Percentiles rank a stretch among this genome's conserved stretches.
Conservation (phyloP, 2,797 vertebrate genomes). For the Enteromius viviparus region DNA sequence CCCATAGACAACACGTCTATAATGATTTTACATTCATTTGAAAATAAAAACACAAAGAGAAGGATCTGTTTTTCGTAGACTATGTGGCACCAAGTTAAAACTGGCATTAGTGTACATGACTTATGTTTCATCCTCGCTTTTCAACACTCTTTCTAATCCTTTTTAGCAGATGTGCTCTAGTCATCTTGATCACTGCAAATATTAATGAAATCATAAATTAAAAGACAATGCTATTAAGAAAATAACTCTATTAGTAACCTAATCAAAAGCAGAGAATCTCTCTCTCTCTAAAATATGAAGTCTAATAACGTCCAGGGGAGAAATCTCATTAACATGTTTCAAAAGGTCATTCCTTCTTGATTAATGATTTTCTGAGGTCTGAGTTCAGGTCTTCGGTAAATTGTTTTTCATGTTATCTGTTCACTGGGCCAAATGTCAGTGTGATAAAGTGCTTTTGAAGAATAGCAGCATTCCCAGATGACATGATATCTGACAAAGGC, state of each 20-base stretch:
- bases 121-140: neutral
- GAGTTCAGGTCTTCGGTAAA: constrained; percentile 10
- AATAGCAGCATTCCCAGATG: constrained; percentile 10
- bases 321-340: constrained; percentile 10
- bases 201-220: constrained; percentile 10
- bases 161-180: constrained; percentile 14
- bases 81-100: neutral
- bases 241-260: neutral
- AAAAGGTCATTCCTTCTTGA: constrained; percentile 2
- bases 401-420: constrained; percentile 7
- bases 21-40: neutral
- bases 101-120: neutral
- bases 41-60: neutral
- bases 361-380: constrained; percentile 28
- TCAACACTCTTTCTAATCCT: neutral
- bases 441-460: constrained; percentile 24
- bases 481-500: neutral
- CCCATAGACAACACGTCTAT: neutral
- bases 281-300: constrained; percentile 3
- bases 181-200: neutral
- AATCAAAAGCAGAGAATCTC: neutral
- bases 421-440: constrained; percentile 17
- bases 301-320: neutral
- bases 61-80: neutral
- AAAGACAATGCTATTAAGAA: neutral